A percentile compares a stretch with the other conserved stretches of the same genome.
These are phyloP conservation scores for Erinaceus europaeus DNA, from an alignment of 2,113 vertebrate genomes.

Conservation along the genomic window DNA sequence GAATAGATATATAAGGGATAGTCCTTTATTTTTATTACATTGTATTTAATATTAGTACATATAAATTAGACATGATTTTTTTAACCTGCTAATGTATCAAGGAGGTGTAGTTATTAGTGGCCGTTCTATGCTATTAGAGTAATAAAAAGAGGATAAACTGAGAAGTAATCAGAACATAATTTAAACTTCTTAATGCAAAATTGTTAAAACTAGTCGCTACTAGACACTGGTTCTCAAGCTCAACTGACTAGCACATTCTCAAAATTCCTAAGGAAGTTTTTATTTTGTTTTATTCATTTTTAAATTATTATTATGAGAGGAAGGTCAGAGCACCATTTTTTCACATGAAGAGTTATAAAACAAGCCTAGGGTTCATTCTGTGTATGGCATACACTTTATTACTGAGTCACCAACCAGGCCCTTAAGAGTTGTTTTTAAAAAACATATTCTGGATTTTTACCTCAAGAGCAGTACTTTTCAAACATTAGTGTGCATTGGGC, in stretches of 20 bases:
- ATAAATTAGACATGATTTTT: background rate
- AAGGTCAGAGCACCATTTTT: no score
- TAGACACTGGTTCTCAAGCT: no score
- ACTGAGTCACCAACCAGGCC: no score
- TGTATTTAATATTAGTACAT: background rate
- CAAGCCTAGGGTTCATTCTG: no score
- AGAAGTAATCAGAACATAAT: background rate
- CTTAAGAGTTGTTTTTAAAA: no score
- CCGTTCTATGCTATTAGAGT: background rate
- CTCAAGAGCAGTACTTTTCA: background rate
- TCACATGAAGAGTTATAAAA: no score
- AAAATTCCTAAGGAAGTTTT: background rate
- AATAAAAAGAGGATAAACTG: background rate
- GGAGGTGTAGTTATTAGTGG: background rate
- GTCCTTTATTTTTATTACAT: background rate
- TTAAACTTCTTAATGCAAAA: background rate
- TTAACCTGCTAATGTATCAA: background rate
- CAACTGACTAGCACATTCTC: background rate
- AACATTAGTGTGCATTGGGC: background rate
- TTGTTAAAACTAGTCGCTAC: slow-evolving; percentile 17
- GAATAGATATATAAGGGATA: background rate
- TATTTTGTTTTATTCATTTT: no score
- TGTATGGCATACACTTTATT: no score
- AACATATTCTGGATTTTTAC: background rate
- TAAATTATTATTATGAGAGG: no score